Evolutionary conservation across 2,797 vertebrate genomes (phyloP).

Genomic region (Caiman crocodilus): DNA sequence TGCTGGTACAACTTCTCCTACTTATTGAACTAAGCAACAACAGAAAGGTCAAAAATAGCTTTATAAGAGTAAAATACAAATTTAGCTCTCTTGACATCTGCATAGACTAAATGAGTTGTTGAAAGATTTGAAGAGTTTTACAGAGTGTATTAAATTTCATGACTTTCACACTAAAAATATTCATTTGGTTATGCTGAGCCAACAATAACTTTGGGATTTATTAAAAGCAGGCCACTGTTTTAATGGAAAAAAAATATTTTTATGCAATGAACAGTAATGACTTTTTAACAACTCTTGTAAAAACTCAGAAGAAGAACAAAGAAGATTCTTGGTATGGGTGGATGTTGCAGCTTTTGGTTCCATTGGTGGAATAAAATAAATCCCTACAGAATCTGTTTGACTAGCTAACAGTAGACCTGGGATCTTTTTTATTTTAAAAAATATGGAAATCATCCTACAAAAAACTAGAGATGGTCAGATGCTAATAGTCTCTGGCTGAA

Average conservation of each 20-base stretch:
- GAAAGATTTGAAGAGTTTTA: conserved; percentile 76
- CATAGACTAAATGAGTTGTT: conserved; percentile 69
- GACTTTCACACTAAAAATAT: conserved; percentile 74
- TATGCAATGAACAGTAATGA: conserved; percentile 68
- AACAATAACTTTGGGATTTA: conserved; percentile 77
- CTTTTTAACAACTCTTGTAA: conserved; percentile 72
- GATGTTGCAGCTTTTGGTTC: conserved; percentile 42
- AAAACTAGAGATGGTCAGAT: conserved; percentile 39
- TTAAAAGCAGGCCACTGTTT: conserved; percentile 79
- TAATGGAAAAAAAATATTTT: conserved; percentile 79
- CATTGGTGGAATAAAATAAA: conserved; percentile 46
- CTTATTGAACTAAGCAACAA: conserved; percentile 35
- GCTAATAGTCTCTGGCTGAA: neutral
- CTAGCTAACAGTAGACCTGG: neutral
- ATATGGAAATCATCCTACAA: conserved; percentile 29
- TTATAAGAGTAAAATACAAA: conserved; percentile 46
- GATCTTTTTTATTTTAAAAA: neutral
- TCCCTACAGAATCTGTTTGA: conserved; percentile 38
- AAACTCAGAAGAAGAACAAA: conserved; percentile 49
- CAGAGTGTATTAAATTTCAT: conserved; percentile 75
- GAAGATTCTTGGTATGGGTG: conserved; percentile 46
- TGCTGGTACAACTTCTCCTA: conserved; percentile 11
- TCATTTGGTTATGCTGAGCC: conserved; percentile 74
- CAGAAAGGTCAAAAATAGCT: conserved; percentile 26
- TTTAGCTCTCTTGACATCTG: conserved; percentile 68